Evolutionary conservation across 2,113 vertebrate genomes (phyloP).

Genomic region (Nettapus auritus): DNA sequence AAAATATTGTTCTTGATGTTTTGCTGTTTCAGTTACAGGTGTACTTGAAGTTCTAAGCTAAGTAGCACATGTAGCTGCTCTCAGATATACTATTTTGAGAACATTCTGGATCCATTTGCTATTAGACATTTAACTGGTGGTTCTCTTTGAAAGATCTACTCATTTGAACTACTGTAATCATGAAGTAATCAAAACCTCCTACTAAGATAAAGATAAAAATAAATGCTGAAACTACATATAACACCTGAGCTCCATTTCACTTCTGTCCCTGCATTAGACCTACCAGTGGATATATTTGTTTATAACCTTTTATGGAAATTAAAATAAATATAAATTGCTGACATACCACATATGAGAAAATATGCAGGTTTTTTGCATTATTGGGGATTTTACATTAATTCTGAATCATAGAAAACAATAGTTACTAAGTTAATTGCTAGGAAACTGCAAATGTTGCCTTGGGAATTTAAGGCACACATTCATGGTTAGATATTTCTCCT

Average conservation of each 20-base stretch:
- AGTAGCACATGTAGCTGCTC: neutral
- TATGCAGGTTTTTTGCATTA: neutral
- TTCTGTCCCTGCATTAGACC: neutral
- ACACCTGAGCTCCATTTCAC: neutral
- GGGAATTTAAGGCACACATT: neutral
- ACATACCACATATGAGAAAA: neutral
- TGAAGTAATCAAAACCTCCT: neutral
- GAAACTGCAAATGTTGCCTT: neutral
- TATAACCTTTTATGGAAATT: neutral
- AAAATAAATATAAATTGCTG: neutral
- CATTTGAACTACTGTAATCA: neutral
- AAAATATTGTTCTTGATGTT: neutral
- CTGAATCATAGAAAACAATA: conserved; percentile 4
- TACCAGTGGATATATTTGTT: neutral
- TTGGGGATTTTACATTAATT: neutral
- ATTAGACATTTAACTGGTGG: neutral
- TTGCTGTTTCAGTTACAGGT: neutral
- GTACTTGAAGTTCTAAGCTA: neutral
- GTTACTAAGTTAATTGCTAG: neutral
- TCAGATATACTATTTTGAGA: neutral
- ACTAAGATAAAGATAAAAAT: conserved; percentile 12
- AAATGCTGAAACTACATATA: neutral
- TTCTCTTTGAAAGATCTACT: neutral
- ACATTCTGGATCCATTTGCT: neutral
- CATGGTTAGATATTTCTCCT: neutral